Percentiles rank a stretch among this genome's conserved stretches.
Evolutionary conservation across 2,888 invertebrate genomes (phyloP).

Genomic region (Lypha dubia): DNA sequence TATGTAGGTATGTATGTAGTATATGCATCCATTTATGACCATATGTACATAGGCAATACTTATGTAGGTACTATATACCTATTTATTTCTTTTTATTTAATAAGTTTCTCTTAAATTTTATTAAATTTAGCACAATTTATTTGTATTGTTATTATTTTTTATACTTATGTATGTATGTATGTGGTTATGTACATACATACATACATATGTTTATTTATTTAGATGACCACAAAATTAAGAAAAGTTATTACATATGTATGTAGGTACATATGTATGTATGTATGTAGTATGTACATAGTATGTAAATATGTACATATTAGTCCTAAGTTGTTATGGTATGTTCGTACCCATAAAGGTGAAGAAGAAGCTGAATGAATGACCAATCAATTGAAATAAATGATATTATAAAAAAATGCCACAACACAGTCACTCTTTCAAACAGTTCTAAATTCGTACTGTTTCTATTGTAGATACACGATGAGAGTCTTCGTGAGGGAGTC

Average conservation of each 20-base stretch:
- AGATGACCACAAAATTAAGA: no score
- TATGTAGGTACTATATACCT: no score
- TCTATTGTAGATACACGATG: neutral
- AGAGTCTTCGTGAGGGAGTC: neutral
- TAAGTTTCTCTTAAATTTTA: neutral
- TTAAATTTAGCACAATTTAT: neutral
- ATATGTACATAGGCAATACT: no score
- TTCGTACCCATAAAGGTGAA: neutral
- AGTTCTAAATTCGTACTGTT: neutral
- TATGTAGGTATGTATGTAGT: no score
- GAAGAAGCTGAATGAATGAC: neutral
- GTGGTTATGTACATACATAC: no score
- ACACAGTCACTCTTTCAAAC: neutral
- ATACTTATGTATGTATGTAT: no score
- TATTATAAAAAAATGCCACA: neutral
- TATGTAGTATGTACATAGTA: no score
- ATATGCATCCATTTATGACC: neutral
- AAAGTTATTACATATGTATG: no score
- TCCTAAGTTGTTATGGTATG: no score
- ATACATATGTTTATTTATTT: no score
- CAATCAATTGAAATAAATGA: neutral
- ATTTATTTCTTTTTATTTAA: neutral
- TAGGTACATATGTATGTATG: slow-evolving; percentile 3
- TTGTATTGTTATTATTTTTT: neutral
- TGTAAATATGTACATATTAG: neutral